A percentile compares a stretch with the other conserved stretches of the same genome.
phyloP scores from a whole-genome alignment of 1,140 invertebrate genomes.

The Philotrypesis tridentata region DNA sequence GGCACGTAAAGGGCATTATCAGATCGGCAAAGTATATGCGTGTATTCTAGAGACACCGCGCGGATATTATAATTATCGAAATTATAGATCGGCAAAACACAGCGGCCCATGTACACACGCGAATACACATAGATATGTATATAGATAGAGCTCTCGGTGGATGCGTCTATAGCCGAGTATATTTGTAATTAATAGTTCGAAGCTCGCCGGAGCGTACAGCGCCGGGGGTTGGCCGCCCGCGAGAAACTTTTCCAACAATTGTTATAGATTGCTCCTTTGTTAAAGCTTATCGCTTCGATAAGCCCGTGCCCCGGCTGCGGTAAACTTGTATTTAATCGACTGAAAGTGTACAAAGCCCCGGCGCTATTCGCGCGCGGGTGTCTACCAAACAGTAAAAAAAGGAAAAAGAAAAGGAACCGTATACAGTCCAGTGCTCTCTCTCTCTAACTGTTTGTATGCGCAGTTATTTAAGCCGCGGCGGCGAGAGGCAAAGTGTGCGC shows the following conservation, averaged over 20 bases:
- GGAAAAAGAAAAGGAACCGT: not conserved
- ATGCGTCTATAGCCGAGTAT: constrained; percentile 7
- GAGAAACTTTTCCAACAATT: constrained; percentile 55
- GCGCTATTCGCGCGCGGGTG: not conserved
- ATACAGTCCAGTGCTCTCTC: not conserved
- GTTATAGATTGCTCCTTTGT: constrained; percentile 58
- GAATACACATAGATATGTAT: not conserved
- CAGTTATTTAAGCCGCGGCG: no score
- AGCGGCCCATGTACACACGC: no score
- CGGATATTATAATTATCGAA: constrained; percentile 40
- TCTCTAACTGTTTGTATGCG: no score
- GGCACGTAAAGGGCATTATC: no score
- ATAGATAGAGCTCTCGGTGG: no score
- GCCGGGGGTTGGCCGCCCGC: not conserved
- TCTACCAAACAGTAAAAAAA: not conserved
- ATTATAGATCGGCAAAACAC: constrained; percentile 5
- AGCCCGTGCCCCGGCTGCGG: constrained; percentile 17
- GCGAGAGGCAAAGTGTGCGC: no score
- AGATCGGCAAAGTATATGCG: no score
- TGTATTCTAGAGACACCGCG: no score
- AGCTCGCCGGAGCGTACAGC: constrained; percentile 11
- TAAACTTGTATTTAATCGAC: constrained; percentile 26
- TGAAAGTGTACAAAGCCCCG: constrained; percentile 2
- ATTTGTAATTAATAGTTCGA: constrained; percentile 50
- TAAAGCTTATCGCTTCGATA: constrained; percentile 55